Evolutionary conservation across 1,140 invertebrate genomes (phyloP).

Genomic region (Eueides isabella): DNA sequence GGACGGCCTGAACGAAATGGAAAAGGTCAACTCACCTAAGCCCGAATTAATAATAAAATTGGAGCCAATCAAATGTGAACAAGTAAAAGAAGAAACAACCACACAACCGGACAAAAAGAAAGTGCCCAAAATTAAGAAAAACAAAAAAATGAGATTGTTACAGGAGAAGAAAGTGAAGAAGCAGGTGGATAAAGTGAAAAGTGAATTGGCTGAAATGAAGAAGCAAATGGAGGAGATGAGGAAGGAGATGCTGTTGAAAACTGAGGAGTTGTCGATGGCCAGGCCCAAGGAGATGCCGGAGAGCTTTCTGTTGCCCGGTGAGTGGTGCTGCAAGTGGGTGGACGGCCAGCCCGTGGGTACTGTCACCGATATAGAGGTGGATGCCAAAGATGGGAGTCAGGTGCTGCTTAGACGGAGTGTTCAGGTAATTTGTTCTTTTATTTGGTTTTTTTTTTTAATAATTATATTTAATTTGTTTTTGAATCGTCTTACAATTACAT

Average conservation of each 20-base stretch:
- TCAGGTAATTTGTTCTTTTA: constrained; percentile 48
- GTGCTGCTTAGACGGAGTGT: constrained; percentile 59
- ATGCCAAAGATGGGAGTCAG: constrained; percentile 60
- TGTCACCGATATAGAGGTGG: constrained; percentile 71
- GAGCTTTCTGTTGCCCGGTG: constrained; percentile 69
- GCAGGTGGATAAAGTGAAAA: constrained; percentile 67
- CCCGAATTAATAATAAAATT: constrained; percentile 35
- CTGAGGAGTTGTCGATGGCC: constrained; percentile 46
- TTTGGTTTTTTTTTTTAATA: background rate
- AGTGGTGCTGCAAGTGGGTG: constrained; percentile 85
- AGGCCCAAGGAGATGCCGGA: constrained; percentile 54
- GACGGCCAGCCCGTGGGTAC: constrained; percentile 85
- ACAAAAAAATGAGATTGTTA: constrained; percentile 62
- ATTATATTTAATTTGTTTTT: constrained; percentile 3
- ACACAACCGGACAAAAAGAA: constrained; percentile 38
- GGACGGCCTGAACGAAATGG: constrained; percentile 52
- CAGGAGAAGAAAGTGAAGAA: constrained; percentile 69
- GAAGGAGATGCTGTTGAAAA: constrained; percentile 58
- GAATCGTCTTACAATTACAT: too few relatives aligned
- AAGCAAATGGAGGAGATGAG: constrained; percentile 65
- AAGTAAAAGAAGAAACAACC: background rate
- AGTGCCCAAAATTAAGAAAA: constrained; percentile 59
- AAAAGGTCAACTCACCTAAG: constrained; percentile 48
- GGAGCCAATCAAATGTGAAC: background rate
- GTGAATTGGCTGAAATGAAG: constrained; percentile 66